phyloP scores from a whole-genome alignment of 1,140 invertebrate species.

The Tetragnatha versicolor region DNA sequence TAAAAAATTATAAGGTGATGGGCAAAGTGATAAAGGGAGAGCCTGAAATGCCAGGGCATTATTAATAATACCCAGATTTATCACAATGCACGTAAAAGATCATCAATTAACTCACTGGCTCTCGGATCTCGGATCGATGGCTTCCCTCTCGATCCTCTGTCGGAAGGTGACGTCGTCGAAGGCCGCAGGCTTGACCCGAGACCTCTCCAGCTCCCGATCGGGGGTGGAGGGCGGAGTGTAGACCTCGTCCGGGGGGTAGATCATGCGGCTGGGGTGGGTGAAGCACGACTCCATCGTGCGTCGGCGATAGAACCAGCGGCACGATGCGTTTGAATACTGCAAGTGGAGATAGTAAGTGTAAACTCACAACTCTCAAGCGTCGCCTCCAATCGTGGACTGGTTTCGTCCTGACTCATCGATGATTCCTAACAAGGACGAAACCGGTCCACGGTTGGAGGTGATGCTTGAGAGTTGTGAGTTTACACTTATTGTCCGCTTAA shows the following conservation, averaged over 20 bases:
- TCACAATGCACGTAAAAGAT: not conserved
- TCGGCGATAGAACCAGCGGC: slow-evolving; percentile 83
- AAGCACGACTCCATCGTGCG: slow-evolving; percentile 80
- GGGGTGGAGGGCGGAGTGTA: slow-evolving; percentile 76
- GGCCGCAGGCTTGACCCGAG: slow-evolving; percentile 31
- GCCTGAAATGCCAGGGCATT: too few species aligned
- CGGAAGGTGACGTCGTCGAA: slow-evolving; percentile 51
- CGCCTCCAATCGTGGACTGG: too few species aligned
- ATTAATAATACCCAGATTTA: too few species aligned
- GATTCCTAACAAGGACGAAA: too few species aligned
- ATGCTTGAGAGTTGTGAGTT: too few species aligned
- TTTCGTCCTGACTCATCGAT: too few species aligned
- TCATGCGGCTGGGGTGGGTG: slow-evolving; percentile 89
- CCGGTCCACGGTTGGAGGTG: too few species aligned
- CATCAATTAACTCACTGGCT: slow-evolving; percentile 77
- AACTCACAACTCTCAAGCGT: too few species aligned
- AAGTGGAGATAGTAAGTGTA: too few species aligned
- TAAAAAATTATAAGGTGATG: too few species aligned
- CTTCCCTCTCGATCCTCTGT: slow-evolving; percentile 50
- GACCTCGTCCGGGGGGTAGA: slow-evolving; percentile 84
- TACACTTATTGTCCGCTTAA: too few species aligned
- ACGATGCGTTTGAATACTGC: slow-evolving; percentile 82
- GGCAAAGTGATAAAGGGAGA: too few species aligned
- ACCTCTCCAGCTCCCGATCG: slow-evolving; percentile 60
- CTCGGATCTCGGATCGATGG: slow-evolving; percentile 71